Conservation (phyloP, 2,888 invertebrate genomes). For the Oscheius myriophilus region DNA sequence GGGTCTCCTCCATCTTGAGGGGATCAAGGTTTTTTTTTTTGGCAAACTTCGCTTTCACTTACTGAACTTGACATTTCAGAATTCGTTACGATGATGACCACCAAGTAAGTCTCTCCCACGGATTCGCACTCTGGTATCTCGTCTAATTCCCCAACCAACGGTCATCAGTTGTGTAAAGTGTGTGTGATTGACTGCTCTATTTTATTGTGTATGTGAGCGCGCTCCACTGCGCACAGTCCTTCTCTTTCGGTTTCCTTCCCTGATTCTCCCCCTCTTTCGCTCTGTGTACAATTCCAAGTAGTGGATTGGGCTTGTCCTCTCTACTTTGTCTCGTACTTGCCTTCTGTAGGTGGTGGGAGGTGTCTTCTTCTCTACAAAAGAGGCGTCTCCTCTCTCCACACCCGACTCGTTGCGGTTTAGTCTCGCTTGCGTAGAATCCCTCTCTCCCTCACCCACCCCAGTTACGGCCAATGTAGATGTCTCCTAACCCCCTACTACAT, state of each 20-base stretch:
- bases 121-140: slow-evolving; percentile 27
- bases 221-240: slow-evolving; percentile 10
- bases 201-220: neutral
- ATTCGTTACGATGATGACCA: slow-evolving; percentile 70
- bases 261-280: slow-evolving; percentile 14
- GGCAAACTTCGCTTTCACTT: too few species aligned
- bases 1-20: too few species aligned
- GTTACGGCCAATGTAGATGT: too few species aligned
- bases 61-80: slow-evolving; percentile 54
- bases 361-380: neutral
- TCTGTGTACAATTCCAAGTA: slow-evolving; percentile 28
- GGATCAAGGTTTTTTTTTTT: too few species aligned
- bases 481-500: too few species aligned
- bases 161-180: slow-evolving; percentile 27
- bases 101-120: slow-evolving; percentile 56
- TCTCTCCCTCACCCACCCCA: too few species aligned
- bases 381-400: slow-evolving; percentile 3
- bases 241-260: slow-evolving; percentile 20
- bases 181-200: slow-evolving; percentile 15
- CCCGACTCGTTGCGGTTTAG: slow-evolving; percentile 22
- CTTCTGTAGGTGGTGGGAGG: slow-evolving; percentile 19
- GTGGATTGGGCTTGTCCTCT: neutral
- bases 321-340: slow-evolving; percentile 22
- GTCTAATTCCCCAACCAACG: slow-evolving; percentile 15
- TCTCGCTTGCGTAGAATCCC: slow-evolving; percentile 23